Evolutionary conservation across 2,797 vertebrate species (phyloP).

Genomic region (Hydrocynus forskahlii): DNA sequence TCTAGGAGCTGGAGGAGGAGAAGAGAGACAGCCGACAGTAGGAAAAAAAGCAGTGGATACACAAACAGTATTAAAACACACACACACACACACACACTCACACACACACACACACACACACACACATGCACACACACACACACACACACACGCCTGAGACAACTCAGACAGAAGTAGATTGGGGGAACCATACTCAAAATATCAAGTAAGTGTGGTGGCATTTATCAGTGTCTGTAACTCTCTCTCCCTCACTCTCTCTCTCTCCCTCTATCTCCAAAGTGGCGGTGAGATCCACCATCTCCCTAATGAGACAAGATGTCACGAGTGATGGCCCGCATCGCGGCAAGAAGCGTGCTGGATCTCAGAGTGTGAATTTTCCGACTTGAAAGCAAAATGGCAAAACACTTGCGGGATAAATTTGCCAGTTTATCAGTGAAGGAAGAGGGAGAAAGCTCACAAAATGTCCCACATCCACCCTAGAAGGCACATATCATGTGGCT

Average conservation of each 20-base stretch:
- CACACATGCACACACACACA: constrained; percentile 46
- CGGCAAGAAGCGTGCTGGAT: constrained; percentile 51
- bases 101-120: too few species aligned
- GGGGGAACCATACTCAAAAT: constrained; percentile 57
- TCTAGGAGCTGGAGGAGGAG: constrained; percentile 52
- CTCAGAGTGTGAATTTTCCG: constrained; percentile 57
- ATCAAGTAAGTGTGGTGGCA: constrained; percentile 67
- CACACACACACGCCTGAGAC: constrained; percentile 39
- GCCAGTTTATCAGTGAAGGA: constrained; percentile 55
- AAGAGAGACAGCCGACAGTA: constrained; percentile 41
- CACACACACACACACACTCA: constrained; percentile 46
- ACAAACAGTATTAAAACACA: constrained; percentile 34
- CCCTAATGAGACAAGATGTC: constrained; percentile 67
- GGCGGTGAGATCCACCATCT: constrained; percentile 61
- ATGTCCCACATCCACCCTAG: constrained; percentile 31
- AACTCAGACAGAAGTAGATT: constrained; percentile 56
- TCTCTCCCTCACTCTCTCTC: constrained; percentile 33
- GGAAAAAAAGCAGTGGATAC: constrained; percentile 13
- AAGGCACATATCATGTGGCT: constrained; percentile 38
- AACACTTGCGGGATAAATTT: constrained; percentile 57
- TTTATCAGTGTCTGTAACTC: constrained; percentile 63
- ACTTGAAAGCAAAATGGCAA: constrained; percentile 62
- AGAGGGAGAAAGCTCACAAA: constrained; percentile 21
- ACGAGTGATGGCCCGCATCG: constrained; percentile 60
- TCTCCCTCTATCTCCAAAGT: constrained; percentile 49